Conservation (phyloP, 2,113 vertebrate species). For the Oostethus manadensis region DNA sequence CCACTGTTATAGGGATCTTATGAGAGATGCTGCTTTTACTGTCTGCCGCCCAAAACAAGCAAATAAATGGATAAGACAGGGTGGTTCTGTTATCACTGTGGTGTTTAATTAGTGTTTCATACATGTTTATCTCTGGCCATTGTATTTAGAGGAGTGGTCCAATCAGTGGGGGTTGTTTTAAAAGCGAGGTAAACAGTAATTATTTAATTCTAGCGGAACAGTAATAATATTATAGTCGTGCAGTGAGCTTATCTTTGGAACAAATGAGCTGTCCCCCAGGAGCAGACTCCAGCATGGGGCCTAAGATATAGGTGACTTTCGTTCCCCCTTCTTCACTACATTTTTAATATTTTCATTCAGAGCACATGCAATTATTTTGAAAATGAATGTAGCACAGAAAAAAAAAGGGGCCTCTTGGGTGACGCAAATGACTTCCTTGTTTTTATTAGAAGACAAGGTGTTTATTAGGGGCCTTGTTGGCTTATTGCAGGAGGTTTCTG, state of each 20-base stretch:
- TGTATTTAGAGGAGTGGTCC: slow-evolving; percentile 17
- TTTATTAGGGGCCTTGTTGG: slow-evolving; percentile 96
- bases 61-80: slow-evolving; percentile 9
- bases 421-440: slow-evolving; percentile 95
- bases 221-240: slow-evolving; percentile 74
- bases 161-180: slow-evolving; percentile 34
- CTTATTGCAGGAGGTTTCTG: slow-evolving; percentile 94
- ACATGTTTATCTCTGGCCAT: slow-evolving; percentile 28
- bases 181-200: slow-evolving; percentile 73
- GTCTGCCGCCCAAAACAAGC: slow-evolving; percentile 3
- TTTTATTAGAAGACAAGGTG: slow-evolving; percentile 98
- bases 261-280: slow-evolving; percentile 81
- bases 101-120: slow-evolving; percentile 58
- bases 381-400: slow-evolving; percentile 94
- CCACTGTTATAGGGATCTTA: neutral
- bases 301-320: slow-evolving; percentile 64
- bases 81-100: slow-evolving; percentile 33
- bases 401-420: slow-evolving; percentile 92
- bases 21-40: neutral
- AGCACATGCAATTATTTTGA: slow-evolving; percentile 89
- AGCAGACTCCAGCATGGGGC: slow-evolving; percentile 78
- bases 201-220: slow-evolving; percentile 77
- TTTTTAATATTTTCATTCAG: slow-evolving; percentile 90
- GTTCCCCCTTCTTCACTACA: slow-evolving; percentile 72
- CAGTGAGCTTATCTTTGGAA: slow-evolving; percentile 75